Conservation (phyloP, 2,113 vertebrate species). For the Rousettus leschenaultii region DNA sequence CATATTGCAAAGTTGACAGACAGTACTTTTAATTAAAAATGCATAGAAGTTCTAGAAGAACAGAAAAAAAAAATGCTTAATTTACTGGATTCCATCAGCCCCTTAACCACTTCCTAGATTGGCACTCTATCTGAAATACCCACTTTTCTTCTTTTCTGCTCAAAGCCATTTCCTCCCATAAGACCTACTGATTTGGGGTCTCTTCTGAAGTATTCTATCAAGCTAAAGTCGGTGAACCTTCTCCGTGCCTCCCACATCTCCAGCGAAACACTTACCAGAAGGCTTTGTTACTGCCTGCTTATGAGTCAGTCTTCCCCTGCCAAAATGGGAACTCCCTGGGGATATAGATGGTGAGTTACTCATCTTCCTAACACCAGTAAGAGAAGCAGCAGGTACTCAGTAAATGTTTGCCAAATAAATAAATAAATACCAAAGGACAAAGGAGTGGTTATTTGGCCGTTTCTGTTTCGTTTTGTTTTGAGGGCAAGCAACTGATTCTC, state of each 20-base stretch:
- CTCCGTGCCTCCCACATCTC: neutral
- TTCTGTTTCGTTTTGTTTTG: neutral
- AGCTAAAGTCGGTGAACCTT: neutral
- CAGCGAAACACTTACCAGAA: neutral
- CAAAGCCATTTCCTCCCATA: neutral
- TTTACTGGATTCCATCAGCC: neutral
- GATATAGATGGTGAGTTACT: accelerated
- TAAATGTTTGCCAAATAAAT: neutral
- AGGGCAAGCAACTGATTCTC: neutral
- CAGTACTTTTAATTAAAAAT: neutral
- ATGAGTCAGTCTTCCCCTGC: neutral
- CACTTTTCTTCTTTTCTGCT: neutral
- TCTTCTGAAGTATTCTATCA: neutral
- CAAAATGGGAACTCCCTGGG: neutral
- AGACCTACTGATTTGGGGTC: neutral
- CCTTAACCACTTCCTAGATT: neutral
- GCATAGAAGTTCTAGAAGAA: neutral
- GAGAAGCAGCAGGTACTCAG: neutral
- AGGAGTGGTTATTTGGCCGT: neutral
- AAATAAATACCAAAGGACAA: neutral
- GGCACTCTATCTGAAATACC: neutral
- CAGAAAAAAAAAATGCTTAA: neutral
- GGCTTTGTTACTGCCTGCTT: neutral
- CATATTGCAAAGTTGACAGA: neutral
- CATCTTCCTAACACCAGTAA: neutral